Evolutionary conservation across 2,888 invertebrate genomes (phyloP).

Genomic region (Plusia festucae): DNA sequence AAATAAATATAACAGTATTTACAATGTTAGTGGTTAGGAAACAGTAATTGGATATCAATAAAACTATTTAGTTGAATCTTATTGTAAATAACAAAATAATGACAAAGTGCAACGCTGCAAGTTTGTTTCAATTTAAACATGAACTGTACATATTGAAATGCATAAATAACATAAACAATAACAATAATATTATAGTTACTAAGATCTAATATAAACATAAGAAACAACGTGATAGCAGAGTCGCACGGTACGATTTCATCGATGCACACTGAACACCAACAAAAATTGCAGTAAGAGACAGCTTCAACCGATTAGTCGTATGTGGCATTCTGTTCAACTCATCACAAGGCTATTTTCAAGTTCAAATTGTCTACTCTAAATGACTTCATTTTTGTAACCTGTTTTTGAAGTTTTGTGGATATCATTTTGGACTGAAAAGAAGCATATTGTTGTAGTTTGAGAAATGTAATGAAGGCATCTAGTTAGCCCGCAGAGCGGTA

Average conservation of each 20-base stretch:
- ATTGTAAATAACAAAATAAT: conserved; percentile 41
- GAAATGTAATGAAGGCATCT: conserved; percentile 76
- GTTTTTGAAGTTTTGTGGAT: conserved; percentile 37
- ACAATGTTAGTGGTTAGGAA: conserved; percentile 74
- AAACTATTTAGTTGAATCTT: conserved; percentile 60
- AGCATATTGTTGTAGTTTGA: conserved; percentile 17
- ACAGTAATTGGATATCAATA: conserved; percentile 56
- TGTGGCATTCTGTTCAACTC: conserved; percentile 74
- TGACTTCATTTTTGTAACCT: conserved; percentile 73
- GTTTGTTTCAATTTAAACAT: conserved; percentile 52
- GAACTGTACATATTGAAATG: neutral
- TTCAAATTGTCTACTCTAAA: conserved; percentile 66
- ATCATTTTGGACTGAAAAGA: conserved; percentile 30
- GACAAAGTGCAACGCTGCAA: conserved; percentile 54
- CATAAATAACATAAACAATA: neutral
- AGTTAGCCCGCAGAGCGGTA: conserved; percentile 67
- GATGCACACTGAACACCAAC: conserved; percentile 88
- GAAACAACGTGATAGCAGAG: conserved; percentile 69
- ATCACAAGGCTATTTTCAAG: conserved; percentile 74
- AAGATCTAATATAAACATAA: conserved; percentile 20
- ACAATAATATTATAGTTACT: too few relatives aligned
- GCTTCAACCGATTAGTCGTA: conserved; percentile 78
- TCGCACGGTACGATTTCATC: conserved; percentile 65
- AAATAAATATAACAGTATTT: conserved; percentile 63
- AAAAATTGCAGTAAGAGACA: conserved; percentile 75